A percentile compares a stretch with the other conserved stretches of the same genome.
phyloP scores from a whole-genome alignment of 2,797 vertebrate genomes.

The Hippocampus kuda region DNA sequence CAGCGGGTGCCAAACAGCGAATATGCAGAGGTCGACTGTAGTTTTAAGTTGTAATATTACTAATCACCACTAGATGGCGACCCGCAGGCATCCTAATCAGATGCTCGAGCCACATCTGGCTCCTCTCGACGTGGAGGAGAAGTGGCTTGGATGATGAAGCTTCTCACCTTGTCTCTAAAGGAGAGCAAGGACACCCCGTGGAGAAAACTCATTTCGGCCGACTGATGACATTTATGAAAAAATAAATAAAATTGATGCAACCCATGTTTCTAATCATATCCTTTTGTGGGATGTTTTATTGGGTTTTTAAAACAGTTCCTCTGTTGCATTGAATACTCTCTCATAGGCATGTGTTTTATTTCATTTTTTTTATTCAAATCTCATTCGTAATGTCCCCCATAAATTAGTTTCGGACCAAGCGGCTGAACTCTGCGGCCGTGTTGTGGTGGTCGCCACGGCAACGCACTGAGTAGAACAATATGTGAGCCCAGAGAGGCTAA shows the following conservation, averaged over 20 bases:
- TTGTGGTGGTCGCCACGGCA: constrained; percentile 21
- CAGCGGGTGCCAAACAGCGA: no score
- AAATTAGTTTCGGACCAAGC: background rate
- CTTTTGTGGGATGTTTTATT: background rate
- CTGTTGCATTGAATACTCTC: background rate
- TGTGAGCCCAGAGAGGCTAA: background rate
- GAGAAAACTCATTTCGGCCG: background rate
- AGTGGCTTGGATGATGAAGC: no score
- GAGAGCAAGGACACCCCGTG: no score
- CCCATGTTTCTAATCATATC: background rate
- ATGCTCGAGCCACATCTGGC: no score
- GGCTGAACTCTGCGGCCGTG: background rate
- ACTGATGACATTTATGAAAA: background rate
- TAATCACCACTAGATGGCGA: no score
- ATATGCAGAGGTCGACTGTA: no score
- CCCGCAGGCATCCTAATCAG: no score
- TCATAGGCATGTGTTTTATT: background rate
- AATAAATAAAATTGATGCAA: background rate
- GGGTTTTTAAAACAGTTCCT: background rate
- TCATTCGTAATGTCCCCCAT: background rate
- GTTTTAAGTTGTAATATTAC: no score
- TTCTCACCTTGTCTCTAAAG: no score
- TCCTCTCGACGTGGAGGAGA: no score
- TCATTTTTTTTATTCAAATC: background rate
- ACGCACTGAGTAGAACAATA: constrained; percentile 24